These are phyloP conservation scores for Molossus molossus DNA, from an alignment of 2,797 vertebrate genomes.

Conservation along the genomic window DNA sequence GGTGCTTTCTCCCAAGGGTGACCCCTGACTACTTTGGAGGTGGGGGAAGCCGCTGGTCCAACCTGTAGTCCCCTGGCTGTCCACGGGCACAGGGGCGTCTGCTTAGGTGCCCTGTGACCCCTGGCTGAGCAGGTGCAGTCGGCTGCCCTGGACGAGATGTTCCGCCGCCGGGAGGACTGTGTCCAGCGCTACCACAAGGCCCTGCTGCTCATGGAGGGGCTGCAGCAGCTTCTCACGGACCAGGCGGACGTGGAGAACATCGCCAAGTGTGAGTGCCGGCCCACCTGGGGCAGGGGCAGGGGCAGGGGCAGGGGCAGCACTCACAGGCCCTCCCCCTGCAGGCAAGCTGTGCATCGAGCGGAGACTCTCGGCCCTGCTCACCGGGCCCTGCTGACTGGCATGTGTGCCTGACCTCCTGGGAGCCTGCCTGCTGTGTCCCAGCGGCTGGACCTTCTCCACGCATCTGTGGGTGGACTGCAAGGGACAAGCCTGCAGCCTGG, in stretches of 20 bases:
- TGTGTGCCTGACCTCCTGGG: slow-evolving; percentile 87
- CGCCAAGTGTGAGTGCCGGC: slow-evolving; percentile 92
- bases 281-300: accelerated
- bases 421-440: background rate
- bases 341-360: slow-evolving; percentile 97
- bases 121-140: slow-evolving; percentile 93
- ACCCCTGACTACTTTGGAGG: background rate
- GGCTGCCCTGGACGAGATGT: slow-evolving; percentile 99
- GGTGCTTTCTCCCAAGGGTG: background rate
- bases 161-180: slow-evolving; percentile 94
- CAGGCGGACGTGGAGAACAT: slow-evolving; percentile 95
- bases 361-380: slow-evolving; percentile 94
- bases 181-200: slow-evolving; percentile 96
- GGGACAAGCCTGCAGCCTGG: slow-evolving; percentile 70
- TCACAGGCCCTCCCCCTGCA: slow-evolving; percentile 75
- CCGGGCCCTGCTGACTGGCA: slow-evolving; percentile 91
- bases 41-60: background rate
- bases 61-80: background rate
- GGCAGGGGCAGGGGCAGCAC: accelerated
- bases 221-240: slow-evolving; percentile 94
- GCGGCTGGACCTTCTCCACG: background rate
- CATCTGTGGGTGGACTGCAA: background rate
- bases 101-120: accelerated
- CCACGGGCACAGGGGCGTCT: accelerated
- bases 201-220: slow-evolving; percentile 97